A percentile compares a stretch with the other conserved stretches of the same genome.
Conservation (phyloP, 2,888 invertebrate species). For the Hoplodrina blanda region DNA sequence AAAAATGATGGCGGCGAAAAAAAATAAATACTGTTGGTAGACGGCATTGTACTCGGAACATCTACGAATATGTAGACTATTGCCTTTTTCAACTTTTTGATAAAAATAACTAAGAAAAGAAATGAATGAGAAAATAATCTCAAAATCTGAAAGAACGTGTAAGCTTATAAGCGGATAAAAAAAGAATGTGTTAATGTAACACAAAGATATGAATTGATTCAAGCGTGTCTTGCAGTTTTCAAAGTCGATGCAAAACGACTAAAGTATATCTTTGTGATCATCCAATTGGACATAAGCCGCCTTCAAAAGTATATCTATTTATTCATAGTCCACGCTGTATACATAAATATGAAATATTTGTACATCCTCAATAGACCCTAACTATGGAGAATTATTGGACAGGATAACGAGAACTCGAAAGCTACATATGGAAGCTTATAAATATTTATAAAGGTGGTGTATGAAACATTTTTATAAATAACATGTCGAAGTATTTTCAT, state of each 20-base stretch:
- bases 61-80: slow-evolving; percentile 14
- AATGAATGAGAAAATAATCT: slow-evolving; percentile 6
- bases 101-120: slow-evolving; percentile 25
- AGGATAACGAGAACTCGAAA: slow-evolving; percentile 50
- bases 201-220: slow-evolving; percentile 16
- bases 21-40: slow-evolving; percentile 7
- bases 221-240: slow-evolving; percentile 18
- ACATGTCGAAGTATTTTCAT: slow-evolving; percentile 7
- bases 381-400: slow-evolving; percentile 48
- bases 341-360: slow-evolving; percentile 33
- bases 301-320: slow-evolving; percentile 9
- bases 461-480: slow-evolving; percentile 23
- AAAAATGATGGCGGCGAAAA: slow-evolving; percentile 2
- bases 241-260: slow-evolving; percentile 14
- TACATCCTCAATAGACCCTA: slow-evolving; percentile 27
- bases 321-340: slow-evolving; percentile 10
- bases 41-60: slow-evolving; percentile 10
- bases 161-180: not conserved
- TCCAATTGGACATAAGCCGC: slow-evolving; percentile 28
- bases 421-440: slow-evolving; percentile 38
- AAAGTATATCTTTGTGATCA: not conserved
- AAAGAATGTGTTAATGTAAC: not conserved
- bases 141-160: slow-evolving; percentile 8
- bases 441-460: slow-evolving; percentile 35
- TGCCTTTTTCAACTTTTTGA: not conserved